These are phyloP conservation scores for Metalampra italica DNA, from an alignment of 2,888 invertebrate species.

Conservation along the genomic window DNA sequence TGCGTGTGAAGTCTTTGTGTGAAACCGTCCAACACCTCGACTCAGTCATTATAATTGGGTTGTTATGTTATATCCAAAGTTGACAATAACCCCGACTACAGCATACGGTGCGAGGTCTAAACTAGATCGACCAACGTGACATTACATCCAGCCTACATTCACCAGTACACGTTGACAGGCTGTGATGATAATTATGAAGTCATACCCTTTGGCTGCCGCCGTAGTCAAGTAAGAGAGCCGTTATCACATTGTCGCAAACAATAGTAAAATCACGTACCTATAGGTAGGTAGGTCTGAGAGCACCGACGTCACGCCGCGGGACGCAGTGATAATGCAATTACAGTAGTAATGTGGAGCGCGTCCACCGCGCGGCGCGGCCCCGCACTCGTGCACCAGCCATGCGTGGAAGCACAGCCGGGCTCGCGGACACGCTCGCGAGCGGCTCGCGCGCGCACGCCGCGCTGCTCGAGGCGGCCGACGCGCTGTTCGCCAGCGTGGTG, in stretches of 20 bases:
- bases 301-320: conserved; percentile 45
- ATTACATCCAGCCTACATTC: too few relatives aligned
- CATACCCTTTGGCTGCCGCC: too few relatives aligned
- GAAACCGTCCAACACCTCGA: too few relatives aligned
- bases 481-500: conserved; percentile 83
- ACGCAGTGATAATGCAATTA: conserved; percentile 71
- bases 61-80: too few relatives aligned
- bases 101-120: too few relatives aligned
- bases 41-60: too few relatives aligned
- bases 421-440: conserved; percentile 80
- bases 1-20: too few relatives aligned
- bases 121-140: too few relatives aligned
- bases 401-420: conserved; percentile 83
- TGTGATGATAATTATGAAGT: too few relatives aligned
- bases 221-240: not conserved
- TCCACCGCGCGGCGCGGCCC: conserved; percentile 37
- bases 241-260: not conserved
- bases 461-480: conserved; percentile 84
- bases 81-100: too few relatives aligned
- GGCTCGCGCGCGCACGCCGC: conserved; percentile 67
- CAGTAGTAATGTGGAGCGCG: conserved; percentile 39
- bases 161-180: too few relatives aligned
- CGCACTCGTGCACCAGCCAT: conserved; percentile 66
- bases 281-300: conserved; percentile 5
- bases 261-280: not conserved